A percentile compares a stretch with the other conserved stretches of the same genome.
These are phyloP conservation scores for Eueides isabella DNA, from an alignment of 1,140 invertebrate genomes.

Conservation along the genomic window DNA sequence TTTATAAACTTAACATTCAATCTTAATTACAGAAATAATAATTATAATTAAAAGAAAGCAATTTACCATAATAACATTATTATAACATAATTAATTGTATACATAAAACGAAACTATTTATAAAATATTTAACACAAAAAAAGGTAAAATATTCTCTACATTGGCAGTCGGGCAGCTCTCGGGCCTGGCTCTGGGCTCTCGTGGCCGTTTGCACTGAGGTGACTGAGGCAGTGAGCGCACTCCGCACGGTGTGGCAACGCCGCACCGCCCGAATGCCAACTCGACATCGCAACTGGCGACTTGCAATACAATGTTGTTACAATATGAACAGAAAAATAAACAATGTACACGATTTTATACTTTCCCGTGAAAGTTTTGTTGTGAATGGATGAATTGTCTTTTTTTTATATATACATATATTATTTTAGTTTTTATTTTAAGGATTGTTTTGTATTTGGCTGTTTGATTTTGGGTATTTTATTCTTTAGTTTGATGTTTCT, in stretches of 20 bases:
- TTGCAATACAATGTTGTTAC: too few species aligned
- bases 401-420: neutral
- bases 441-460: neutral
- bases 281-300: conserved; percentile 17
- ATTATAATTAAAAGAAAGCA: neutral
- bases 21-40: neutral
- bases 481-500: neutral
- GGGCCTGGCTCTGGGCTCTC: too few species aligned
- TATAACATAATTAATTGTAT: neutral
- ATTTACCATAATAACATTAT: neutral
- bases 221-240: neutral
- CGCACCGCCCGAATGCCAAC: conserved; percentile 33
- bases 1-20: too few species aligned
- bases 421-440: neutral
- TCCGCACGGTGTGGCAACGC: conserved; percentile 47
- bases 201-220: conserved; percentile 5
- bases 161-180: conserved; percentile 17
- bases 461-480: neutral
- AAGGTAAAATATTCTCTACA: neutral
- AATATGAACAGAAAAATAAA: conserved; percentile 20
- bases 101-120: neutral
- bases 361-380: conserved; percentile 13
- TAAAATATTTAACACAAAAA: conserved; percentile 3
- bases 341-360: conserved; percentile 8
- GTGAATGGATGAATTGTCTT: neutral